Conservation (phyloP, 2,888 invertebrate species). For the Drosophila macrospina region DNA sequence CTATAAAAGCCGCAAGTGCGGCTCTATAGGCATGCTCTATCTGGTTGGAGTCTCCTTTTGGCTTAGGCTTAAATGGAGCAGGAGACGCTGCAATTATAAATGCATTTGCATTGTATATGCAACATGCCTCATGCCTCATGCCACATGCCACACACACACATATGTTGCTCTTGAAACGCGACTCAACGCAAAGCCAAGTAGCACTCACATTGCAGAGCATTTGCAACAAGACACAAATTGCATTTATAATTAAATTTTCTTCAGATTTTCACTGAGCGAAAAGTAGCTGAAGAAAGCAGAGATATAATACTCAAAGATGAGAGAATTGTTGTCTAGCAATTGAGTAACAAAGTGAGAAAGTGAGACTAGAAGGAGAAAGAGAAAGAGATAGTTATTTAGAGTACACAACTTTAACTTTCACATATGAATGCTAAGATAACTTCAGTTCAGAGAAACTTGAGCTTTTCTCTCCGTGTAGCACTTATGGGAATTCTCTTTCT, state of each 20-base stretch:
- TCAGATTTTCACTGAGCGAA: neutral
- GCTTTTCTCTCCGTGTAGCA: no score
- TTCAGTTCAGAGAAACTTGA: no score
- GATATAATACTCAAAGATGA: no score
- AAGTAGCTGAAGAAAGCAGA: neutral
- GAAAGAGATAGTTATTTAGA: no score
- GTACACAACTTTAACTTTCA: no score
- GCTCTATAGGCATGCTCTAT: slow-evolving; percentile 16
- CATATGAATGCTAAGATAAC: no score
- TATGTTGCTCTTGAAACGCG: slow-evolving; percentile 26
- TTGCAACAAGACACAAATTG: neutral
- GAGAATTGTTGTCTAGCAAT: no score
- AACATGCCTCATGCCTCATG: slow-evolving; percentile 5
- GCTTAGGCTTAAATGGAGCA: slow-evolving; percentile 38
- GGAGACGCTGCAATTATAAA: slow-evolving; percentile 29
- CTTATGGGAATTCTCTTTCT: no score
- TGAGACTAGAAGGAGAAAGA: no score
- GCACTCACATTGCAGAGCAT: slow-evolving; percentile 8
- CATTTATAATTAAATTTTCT: neutral
- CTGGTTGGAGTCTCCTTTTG: slow-evolving; percentile 6
- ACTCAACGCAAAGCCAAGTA: slow-evolving; percentile 8
- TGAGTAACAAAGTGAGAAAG: no score
- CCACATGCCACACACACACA: slow-evolving; percentile 6
- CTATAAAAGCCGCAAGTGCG: slow-evolving; percentile 39
- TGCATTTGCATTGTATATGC: slow-evolving; percentile 32